These are phyloP conservation scores for Crossaster papposus DNA, from an alignment of 53 echinoderm and acorn worm genomes.

Conservation along the genomic window DNA sequence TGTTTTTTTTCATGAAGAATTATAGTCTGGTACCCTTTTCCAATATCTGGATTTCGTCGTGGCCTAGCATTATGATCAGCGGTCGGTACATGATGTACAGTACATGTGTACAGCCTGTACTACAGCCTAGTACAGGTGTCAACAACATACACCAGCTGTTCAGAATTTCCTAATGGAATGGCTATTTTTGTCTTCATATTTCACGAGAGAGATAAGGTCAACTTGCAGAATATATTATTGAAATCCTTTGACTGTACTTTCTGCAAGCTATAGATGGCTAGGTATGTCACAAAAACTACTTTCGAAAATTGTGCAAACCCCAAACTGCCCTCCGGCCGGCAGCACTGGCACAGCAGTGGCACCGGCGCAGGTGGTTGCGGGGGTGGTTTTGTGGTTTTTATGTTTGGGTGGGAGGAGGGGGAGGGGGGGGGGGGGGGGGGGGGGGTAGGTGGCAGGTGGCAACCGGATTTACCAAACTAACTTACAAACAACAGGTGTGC, in stretches of 20 bases:
- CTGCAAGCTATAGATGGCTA: constrained; percentile 1
- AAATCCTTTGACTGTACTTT: not conserved
- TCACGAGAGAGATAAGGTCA: not conserved
- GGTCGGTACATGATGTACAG: too few species aligned
- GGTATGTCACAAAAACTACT: not conserved
- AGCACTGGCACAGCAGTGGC: too few species aligned
- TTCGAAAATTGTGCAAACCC: not conserved
- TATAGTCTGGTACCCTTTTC: constrained; percentile 19
- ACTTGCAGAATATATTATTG: not conserved
- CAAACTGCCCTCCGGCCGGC: too few species aligned
- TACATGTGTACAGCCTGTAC: too few species aligned
- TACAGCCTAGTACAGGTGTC: not conserved
- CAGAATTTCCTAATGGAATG: constrained; percentile 26
- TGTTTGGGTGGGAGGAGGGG: too few species aligned
- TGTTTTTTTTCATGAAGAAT: not conserved
- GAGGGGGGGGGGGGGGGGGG: too few species aligned
- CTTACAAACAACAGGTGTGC: too few species aligned
- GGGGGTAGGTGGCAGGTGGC: too few species aligned
- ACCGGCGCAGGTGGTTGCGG: too few species aligned
- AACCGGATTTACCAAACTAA: too few species aligned
- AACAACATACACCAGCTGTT: not conserved
- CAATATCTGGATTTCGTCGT: not conserved
- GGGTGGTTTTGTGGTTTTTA: too few species aligned
- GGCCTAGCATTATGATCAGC: too few species aligned
- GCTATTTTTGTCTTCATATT: constrained; percentile 1